Conservation (phyloP, 2,113 vertebrate genomes). For the Phrynocephalus versicolor region DNA sequence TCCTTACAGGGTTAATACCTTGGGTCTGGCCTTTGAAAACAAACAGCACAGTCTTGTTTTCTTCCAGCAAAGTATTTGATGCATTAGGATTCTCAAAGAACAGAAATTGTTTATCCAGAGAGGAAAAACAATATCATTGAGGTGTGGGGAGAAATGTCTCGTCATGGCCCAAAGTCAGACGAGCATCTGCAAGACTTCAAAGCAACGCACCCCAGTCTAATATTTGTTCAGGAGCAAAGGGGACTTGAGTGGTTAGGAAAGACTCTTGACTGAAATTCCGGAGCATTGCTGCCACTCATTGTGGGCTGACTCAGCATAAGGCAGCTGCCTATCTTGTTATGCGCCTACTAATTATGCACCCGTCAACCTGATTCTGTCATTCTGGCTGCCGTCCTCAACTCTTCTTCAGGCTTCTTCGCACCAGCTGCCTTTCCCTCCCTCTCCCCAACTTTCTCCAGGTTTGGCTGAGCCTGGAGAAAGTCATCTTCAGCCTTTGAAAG, state of each 20-base stretch:
- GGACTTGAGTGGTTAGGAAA: no score
- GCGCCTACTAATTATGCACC: no score
- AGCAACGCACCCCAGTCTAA: not conserved
- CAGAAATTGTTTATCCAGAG: not conserved
- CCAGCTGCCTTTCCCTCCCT: not conserved
- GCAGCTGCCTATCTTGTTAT: no score
- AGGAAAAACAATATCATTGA: not conserved
- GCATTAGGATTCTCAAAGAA: not conserved
- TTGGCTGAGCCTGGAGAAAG: not conserved
- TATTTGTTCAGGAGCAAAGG: not conserved
- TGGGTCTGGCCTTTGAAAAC: not conserved
- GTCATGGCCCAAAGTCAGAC: not conserved
- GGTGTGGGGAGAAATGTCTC: not conserved
- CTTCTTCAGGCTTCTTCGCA: not conserved
- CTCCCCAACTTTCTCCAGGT: not conserved
- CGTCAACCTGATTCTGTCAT: no score
- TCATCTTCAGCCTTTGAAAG: not conserved
- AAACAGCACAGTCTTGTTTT: conserved; percentile 11
- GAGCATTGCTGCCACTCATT: no score
- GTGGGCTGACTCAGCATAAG: no score
- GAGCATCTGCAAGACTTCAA: not conserved
- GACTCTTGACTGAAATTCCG: no score
- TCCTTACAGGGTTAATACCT: conserved; percentile 9
- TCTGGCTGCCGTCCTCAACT: not conserved
- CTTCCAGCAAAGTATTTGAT: not conserved